Evolutionary conservation across 2,888 invertebrate species (phyloP).

Genomic region (Onchidella celtica): DNA sequence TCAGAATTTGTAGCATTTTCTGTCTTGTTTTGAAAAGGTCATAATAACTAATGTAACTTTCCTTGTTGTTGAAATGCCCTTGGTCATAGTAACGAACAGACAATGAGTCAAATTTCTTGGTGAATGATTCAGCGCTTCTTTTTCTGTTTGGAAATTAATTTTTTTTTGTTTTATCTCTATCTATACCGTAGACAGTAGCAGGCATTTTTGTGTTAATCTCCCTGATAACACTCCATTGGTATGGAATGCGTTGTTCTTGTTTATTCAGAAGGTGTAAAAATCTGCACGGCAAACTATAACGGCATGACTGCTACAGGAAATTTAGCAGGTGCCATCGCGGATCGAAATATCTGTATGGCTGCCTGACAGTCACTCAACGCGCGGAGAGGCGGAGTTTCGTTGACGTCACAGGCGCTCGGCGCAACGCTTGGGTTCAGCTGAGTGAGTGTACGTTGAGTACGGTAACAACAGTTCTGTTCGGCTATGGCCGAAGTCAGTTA

Average conservation of each 20-base stretch:
- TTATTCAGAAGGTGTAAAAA: conserved; percentile 28
- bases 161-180: too few relatives aligned
- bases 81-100: too few relatives aligned
- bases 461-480: background rate
- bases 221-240: background rate
- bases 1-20: too few relatives aligned
- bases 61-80: too few relatives aligned
- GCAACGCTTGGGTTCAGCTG: conserved; percentile 19
- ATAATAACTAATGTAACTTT: too few relatives aligned
- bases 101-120: too few relatives aligned
- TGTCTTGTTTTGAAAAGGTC: too few relatives aligned
- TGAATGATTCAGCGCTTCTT: too few relatives aligned
- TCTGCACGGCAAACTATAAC: background rate
- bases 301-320: background rate
- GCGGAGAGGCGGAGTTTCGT: conserved; percentile 23
- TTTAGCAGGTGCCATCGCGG: background rate
- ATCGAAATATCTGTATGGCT: conserved; percentile 38
- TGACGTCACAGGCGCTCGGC: conserved; percentile 36
- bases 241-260: background rate
- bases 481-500: conserved; percentile 19
- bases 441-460: conserved; percentile 16
- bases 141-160: too few relatives aligned
- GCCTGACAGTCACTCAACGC: conserved; percentile 30
- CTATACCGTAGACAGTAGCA: background rate
- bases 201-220: background rate